Base-by-base conservation (phyloP, 2,888 invertebrate species). In the Parasteatoda lunata region DNA sequence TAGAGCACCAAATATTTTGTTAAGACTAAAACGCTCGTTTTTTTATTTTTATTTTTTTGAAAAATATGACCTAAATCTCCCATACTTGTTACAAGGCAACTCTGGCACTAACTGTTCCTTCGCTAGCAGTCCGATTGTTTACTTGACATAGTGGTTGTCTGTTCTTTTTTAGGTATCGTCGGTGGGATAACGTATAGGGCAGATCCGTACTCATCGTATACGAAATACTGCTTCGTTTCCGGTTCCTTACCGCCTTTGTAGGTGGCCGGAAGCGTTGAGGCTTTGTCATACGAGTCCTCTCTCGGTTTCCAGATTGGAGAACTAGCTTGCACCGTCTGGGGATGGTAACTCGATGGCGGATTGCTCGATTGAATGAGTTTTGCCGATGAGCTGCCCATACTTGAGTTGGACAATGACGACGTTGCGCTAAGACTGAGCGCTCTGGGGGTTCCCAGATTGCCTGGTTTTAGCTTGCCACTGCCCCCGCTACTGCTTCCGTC, bases 271-370 rank as follows among this genome's bases (percentile, higher is more conserved):
- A 89, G 84, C 30, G 89, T 88, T 89, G 93, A 93, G 91, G 89
- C 78, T 91, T 93, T 93, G 75, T 94, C 93, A 91, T 93, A 84
- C 15, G 89, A 92, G 68, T 89, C 90, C 94, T 97, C 97, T 94
- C 97, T 95, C 94, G 97, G 97, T 95, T 98, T 98, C 98, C 98
- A 98, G 94, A 98, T 96, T 93, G 98, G 98, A 93, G 98, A 98
- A 94, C 97, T 97, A 9, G 89, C 89, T 49, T 86, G 81, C 54
- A 84, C 84, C 8, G 77, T 70, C 65, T 89, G 89, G 65, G 97
- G 97, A 91, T 97, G 97, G 93, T 97, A 97, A 92, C 95, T 96
- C 91, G 96, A 95, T 87, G 97, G 97, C 91, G 97, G 97, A 93
- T 97, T 96, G 90, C 97, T 97, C 90, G 97, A 96, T 93, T 97